These are phyloP conservation scores for Ypsolopha scabrella DNA, from an alignment of 2,888 invertebrate species.

Conservation along the genomic window DNA sequence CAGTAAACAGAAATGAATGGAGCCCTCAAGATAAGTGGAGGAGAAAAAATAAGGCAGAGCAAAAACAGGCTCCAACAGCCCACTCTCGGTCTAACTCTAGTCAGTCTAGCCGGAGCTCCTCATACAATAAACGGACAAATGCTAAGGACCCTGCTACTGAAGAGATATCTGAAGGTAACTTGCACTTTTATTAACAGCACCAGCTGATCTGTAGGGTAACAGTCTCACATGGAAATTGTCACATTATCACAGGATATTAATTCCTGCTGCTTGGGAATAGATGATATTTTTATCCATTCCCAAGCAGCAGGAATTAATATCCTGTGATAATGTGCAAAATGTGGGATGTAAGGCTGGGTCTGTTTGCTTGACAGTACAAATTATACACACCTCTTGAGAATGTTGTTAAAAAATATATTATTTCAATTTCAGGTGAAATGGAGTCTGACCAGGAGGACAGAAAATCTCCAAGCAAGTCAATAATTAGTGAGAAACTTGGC, in stretches of 20 bases:
- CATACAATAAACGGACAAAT: slow-evolving; percentile 46
- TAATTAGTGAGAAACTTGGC: slow-evolving; percentile 36
- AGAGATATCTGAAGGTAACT: slow-evolving; percentile 74
- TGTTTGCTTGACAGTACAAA: too few relatives aligned
- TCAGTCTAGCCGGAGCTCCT: slow-evolving; percentile 53
- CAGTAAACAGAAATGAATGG: slow-evolving; percentile 37
- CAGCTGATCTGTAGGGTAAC: too few relatives aligned
- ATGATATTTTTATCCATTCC: too few relatives aligned
- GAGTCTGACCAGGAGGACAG: slow-evolving; percentile 66
- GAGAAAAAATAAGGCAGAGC: slow-evolving; percentile 58
- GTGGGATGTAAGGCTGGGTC: too few relatives aligned
- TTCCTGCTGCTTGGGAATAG: too few relatives aligned
- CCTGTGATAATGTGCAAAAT: too few relatives aligned
- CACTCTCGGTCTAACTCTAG: slow-evolving; percentile 51
- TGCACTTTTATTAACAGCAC: too few relatives aligned
- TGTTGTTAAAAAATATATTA: too few relatives aligned
- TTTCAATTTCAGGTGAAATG: slow-evolving; percentile 64
- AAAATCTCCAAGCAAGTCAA: slow-evolving; percentile 39
- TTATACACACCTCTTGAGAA: too few relatives aligned
- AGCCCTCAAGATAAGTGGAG: slow-evolving; percentile 56
- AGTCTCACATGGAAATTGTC: too few relatives aligned
- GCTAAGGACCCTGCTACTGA: slow-evolving; percentile 64
- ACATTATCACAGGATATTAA: too few relatives aligned
- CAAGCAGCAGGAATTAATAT: too few relatives aligned
- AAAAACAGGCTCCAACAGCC: slow-evolving; percentile 46